A percentile compares a stretch with the other conserved stretches of the same genome.
phyloP scores from a whole-genome alignment of 2,797 vertebrate species.

The Cottoperca gobio region DNA sequence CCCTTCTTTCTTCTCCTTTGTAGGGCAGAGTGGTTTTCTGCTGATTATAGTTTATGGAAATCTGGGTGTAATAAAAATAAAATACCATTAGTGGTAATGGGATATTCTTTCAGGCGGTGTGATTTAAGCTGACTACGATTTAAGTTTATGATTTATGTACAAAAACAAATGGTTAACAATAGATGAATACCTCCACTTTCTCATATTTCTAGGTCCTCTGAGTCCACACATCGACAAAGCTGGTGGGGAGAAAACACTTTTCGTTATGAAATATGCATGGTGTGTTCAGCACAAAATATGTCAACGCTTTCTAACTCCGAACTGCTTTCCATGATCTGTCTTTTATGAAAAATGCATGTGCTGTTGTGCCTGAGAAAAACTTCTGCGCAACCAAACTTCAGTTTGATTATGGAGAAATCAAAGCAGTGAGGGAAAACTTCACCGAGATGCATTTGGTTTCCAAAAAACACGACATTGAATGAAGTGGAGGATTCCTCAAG shows the following conservation, averaged over 20 bases:
- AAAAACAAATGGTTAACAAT: slow-evolving; percentile 13
- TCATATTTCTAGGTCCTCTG: slow-evolving; percentile 28
- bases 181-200: slow-evolving; percentile 20
- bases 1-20: not conserved
- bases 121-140: slow-evolving; percentile 13
- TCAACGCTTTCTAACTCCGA: slow-evolving; percentile 47
- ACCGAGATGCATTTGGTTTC: slow-evolving; percentile 36
- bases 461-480: slow-evolving; percentile 26
- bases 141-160: slow-evolving; percentile 12
- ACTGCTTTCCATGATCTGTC: slow-evolving; percentile 54
- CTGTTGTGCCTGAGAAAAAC: slow-evolving; percentile 52
- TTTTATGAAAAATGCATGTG: slow-evolving; percentile 72
- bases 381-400: slow-evolving; percentile 51
- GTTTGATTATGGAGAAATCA: slow-evolving; percentile 64
- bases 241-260: slow-evolving; percentile 59
- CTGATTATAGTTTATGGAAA: slow-evolving; percentile 28
- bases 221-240: slow-evolving; percentile 50
- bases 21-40: not conserved
- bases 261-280: slow-evolving; percentile 71
- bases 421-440: slow-evolving; percentile 53
- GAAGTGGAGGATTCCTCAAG: slow-evolving; percentile 20
- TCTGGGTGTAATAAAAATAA: slow-evolving; percentile 8
- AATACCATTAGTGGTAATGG: not conserved
- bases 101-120: slow-evolving; percentile 3
- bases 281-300: slow-evolving; percentile 69